A percentile compares a stretch with the other conserved stretches of the same genome.
Conservation (phyloP, 2,888 invertebrate species). For the Drosophila fulvimacula region DNA sequence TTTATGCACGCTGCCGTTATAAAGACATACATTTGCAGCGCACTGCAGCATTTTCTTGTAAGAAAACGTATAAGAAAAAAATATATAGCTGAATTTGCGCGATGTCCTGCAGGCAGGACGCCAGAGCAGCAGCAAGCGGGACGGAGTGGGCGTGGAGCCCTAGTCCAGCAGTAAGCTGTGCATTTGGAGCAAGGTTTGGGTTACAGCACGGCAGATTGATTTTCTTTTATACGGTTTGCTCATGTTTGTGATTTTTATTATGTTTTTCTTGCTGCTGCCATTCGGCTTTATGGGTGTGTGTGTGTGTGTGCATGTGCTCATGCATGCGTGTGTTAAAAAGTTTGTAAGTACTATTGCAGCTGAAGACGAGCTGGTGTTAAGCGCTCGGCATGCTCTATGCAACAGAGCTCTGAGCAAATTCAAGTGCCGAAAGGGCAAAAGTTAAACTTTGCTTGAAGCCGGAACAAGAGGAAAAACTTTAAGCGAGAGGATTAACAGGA, state of each 20-base stretch:
- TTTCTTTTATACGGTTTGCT: constrained; percentile 80
- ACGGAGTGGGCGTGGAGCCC: background rate
- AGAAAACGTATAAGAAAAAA: constrained; percentile 65
- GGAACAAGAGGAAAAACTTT: background rate
- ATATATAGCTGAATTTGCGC: constrained; percentile 75
- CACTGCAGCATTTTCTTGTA: constrained; percentile 76
- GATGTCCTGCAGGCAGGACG: constrained; percentile 51
- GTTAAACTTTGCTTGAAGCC: background rate
- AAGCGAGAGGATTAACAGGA: background rate
- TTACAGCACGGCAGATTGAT: constrained; percentile 74
- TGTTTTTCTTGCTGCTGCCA: constrained; percentile 40
- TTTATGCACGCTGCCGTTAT: constrained; percentile 75
- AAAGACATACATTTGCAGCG: constrained; percentile 77
- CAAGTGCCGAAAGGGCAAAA: background rate
- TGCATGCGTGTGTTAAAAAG: constrained; percentile 21
- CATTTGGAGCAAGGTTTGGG: constrained; percentile 21
- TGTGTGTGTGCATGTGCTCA: constrained; percentile 1
- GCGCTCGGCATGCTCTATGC: background rate
- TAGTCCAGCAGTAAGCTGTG: constrained; percentile 18
- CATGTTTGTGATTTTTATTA: constrained; percentile 68
- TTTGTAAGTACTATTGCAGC: constrained; percentile 31
- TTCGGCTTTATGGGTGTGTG: constrained; percentile 20
- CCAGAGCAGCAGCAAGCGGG: background rate
- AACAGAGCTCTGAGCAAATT: background rate
- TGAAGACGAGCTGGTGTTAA: constrained; percentile 24